Evolutionary conservation across 2,888 invertebrate genomes (phyloP).

Genomic region (Ectemnius continuus): DNA sequence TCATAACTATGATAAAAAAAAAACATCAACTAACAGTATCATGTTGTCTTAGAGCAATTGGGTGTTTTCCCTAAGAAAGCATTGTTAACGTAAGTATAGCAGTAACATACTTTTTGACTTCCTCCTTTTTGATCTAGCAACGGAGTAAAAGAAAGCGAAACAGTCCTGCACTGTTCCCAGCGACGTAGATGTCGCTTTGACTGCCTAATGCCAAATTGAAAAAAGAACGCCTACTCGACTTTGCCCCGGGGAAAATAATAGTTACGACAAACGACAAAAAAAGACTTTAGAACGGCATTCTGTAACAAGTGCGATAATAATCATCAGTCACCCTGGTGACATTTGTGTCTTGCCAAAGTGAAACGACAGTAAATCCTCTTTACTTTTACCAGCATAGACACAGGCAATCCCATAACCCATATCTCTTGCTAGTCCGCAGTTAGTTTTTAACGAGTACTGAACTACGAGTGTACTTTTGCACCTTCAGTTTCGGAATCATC

Average conservation of each 20-base stretch:
- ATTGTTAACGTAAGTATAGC: constrained; percentile 35
- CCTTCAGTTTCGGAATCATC: neutral
- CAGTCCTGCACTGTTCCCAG: constrained; percentile 39
- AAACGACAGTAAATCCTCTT: constrained; percentile 39
- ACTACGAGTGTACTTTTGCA: too few species aligned
- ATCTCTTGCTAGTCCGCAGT: constrained; percentile 59
- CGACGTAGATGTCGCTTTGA: constrained; percentile 64
- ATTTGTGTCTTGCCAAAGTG: constrained; percentile 46
- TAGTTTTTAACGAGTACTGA: constrained; percentile 47
- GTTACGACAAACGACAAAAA: constrained; percentile 9
- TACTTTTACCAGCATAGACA: constrained; percentile 20
- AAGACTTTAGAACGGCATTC: constrained; percentile 33
- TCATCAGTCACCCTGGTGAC: constrained; percentile 15
- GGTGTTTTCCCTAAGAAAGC: constrained; percentile 34
- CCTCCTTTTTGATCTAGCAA: constrained; percentile 41
- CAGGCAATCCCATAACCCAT: constrained; percentile 10
- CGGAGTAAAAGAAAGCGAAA: constrained; percentile 21
- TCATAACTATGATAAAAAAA: constrained; percentile 31
- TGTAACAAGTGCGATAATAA: constrained; percentile 29
- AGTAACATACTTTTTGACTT: constrained; percentile 40
- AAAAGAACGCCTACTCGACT: constrained; percentile 46
- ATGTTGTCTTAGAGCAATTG: constrained; percentile 25
- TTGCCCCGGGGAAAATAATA: constrained; percentile 20
- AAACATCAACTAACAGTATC: constrained; percentile 17
- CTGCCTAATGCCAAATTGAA: constrained; percentile 75